Evolutionary conservation across 2,888 invertebrate species (phyloP).

Genomic region (Congeria kusceri): DNA sequence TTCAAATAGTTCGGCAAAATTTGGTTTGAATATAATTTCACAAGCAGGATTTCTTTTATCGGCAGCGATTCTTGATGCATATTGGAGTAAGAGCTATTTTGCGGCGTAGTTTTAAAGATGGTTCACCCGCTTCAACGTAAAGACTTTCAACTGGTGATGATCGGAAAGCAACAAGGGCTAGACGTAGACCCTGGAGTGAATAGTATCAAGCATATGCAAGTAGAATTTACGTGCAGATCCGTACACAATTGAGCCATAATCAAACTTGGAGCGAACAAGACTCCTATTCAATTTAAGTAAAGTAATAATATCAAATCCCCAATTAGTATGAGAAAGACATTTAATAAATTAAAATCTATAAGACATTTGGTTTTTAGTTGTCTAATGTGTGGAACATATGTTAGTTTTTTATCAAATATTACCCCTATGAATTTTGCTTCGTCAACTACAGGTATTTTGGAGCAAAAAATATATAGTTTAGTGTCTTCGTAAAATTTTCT

Average conservation of each 20-base stretch:
- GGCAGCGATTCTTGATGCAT: no score
- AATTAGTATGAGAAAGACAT: constrained; percentile 37
- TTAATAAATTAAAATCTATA: constrained; percentile 50
- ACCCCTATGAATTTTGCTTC: constrained; percentile 49
- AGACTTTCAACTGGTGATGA: constrained; percentile 42
- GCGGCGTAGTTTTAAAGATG: constrained; percentile 17
- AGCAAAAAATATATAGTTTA: no score
- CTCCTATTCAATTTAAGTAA: constrained; percentile 32
- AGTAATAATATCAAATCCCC: constrained; percentile 33
- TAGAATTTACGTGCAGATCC: constrained; percentile 52
- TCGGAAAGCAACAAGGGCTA: constrained; percentile 48
- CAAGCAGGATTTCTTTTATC: no score
- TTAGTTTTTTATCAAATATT: constrained; percentile 53
- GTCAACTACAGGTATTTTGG: constrained; percentile 6
- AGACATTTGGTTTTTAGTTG: constrained; percentile 37
- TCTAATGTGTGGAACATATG: constrained; percentile 47
- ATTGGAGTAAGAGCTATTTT: not conserved
- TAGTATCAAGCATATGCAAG: constrained; percentile 39
- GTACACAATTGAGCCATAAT: constrained; percentile 52
- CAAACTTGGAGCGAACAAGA: constrained; percentile 47
- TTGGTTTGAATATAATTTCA: no score
- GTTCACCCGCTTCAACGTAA: constrained; percentile 40
- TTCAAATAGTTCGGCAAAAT: no score
- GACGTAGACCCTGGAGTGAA: constrained; percentile 52
- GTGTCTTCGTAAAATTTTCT: no score